These are phyloP conservation scores for Himalopsyche japonica DNA, from an alignment of 2,888 invertebrate genomes.

Conservation along the genomic window DNA sequence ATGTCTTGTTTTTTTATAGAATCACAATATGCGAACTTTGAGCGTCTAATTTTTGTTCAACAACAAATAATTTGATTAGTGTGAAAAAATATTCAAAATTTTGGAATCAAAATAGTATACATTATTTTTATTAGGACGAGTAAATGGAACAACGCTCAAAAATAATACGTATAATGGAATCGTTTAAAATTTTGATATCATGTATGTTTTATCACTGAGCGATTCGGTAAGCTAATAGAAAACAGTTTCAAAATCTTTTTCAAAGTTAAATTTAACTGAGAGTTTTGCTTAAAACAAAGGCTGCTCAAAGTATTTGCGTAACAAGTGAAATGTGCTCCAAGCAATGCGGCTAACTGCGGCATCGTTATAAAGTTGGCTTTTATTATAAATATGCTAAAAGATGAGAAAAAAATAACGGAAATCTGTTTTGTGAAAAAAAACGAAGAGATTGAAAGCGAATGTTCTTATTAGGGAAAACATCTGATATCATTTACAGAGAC, in stretches of 20 bases:
- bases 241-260: constrained; percentile 2
- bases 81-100: no score
- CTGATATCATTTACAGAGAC: background rate
- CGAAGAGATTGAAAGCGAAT: background rate
- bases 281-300: constrained; percentile 13
- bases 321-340: constrained; percentile 31
- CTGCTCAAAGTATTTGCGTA: constrained; percentile 14
- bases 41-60: no score
- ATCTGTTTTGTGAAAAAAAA: constrained; percentile 6
- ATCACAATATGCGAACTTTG: no score
- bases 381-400: background rate
- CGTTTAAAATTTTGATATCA: background rate
- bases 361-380: constrained; percentile 34
- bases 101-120: no score
- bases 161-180: no score
- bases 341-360: constrained; percentile 34
- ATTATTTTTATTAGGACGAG: background rate
- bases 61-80: no score
- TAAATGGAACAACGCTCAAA: no score
- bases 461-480: constrained; percentile 5
- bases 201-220: background rate
- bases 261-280: constrained; percentile 14
- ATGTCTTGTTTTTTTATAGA: no score
- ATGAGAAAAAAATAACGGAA: background rate
- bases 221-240: background rate